These are phyloP conservation scores for Tridacna gigas DNA, from an alignment of 2,888 invertebrate genomes.

Conservation along the genomic window DNA sequence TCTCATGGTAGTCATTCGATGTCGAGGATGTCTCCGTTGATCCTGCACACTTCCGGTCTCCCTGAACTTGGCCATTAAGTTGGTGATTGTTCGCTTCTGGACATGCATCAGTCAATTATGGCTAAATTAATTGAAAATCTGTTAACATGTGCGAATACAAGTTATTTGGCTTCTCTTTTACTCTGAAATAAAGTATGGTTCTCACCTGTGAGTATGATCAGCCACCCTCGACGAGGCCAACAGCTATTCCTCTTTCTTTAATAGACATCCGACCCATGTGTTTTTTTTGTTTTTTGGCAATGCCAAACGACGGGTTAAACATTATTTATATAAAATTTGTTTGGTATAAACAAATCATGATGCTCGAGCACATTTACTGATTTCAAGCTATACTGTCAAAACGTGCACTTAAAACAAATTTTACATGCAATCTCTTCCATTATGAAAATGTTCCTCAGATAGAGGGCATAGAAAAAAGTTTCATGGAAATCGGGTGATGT, in stretches of 20 bases:
- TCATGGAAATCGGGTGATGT: too few species aligned
- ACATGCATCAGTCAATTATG: background rate
- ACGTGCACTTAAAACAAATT: too few species aligned
- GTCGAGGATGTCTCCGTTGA: conserved; percentile 20
- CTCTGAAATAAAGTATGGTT: background rate
- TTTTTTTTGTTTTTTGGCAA: conserved; percentile 18
- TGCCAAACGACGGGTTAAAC: too few species aligned
- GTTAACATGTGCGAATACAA: background rate
- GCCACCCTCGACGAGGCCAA: conserved; percentile 26
- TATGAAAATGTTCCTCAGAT: too few species aligned
- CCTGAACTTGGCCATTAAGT: conserved; percentile 23
- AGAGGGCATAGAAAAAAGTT: too few species aligned
- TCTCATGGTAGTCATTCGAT: conserved; percentile 3
- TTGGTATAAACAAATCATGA: too few species aligned
- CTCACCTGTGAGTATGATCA: conserved; percentile 1
- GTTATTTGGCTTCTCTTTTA: background rate
- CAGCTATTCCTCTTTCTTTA: conserved; percentile 33
- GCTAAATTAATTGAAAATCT: background rate
- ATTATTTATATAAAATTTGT: too few species aligned
- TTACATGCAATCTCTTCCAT: too few species aligned
- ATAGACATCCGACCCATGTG: conserved; percentile 26
- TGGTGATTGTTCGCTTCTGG: background rate
- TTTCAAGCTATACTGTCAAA: too few species aligned
- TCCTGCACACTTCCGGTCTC: conserved; percentile 37
- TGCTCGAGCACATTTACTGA: too few species aligned